Percentiles rank a stretch among this genome's conserved stretches.
These are phyloP conservation scores for Euplagia quadripunctaria DNA, from an alignment of 2,888 invertebrate species.

Conservation along the genomic window DNA sequence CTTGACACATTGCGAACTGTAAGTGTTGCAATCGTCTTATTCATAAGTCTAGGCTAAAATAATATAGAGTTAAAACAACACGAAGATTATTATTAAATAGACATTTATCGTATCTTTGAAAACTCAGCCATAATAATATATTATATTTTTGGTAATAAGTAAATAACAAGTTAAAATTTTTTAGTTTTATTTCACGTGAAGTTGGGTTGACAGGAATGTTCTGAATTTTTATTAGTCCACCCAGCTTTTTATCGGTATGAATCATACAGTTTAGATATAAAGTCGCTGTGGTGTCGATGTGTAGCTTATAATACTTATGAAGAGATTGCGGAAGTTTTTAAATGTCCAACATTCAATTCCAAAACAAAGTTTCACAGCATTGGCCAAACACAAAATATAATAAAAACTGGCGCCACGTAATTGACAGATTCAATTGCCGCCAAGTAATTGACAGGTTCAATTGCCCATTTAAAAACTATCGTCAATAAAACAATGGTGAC, in stretches of 20 bases:
- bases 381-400: conserved; percentile 2
- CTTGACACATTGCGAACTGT: conserved; percentile 80
- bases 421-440: conserved; percentile 32
- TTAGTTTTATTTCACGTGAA: conserved; percentile 66
- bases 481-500: conserved; percentile 59
- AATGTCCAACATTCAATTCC: conserved; percentile 31
- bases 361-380: conserved; percentile 2
- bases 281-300: conserved; percentile 64
- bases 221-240: conserved; percentile 59
- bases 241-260: conserved; percentile 59
- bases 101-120: conserved; percentile 82
- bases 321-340: conserved; percentile 40
- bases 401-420: conserved; percentile 27
- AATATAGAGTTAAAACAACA: conserved; percentile 74
- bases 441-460: conserved; percentile 19
- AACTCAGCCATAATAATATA: conserved; percentile 87
- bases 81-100: conserved; percentile 79
- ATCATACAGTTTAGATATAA: conserved; percentile 55
- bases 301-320: conserved; percentile 56
- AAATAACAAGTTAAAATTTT: conserved; percentile 70
- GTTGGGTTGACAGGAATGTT: conserved; percentile 67
- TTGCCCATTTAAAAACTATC: conserved; percentile 63
- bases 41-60: conserved; percentile 76
- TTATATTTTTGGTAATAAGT: conserved; percentile 83
- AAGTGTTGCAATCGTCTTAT: conserved; percentile 83